These are phyloP conservation scores for Sebastes oblongus DNA, from an alignment of 2,797 vertebrate species.

Conservation along the genomic window DNA sequence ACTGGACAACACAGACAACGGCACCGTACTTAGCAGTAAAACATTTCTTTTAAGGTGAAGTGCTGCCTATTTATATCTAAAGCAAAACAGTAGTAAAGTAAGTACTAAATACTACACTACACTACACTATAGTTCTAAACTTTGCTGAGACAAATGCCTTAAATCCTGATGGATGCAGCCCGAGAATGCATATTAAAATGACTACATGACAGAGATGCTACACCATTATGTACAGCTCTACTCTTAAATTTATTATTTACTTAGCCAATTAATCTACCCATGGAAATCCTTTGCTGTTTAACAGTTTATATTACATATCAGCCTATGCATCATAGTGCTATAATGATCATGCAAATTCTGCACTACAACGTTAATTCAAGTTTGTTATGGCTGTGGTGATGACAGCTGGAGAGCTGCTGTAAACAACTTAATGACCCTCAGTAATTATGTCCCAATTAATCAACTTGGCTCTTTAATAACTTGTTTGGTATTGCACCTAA, in stretches of 20 bases:
- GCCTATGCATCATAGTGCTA: slow-evolving; percentile 21
- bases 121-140: neutral
- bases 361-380: slow-evolving; percentile 5
- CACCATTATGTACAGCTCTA: neutral
- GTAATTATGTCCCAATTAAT: slow-evolving; percentile 53
- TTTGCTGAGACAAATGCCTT: neutral
- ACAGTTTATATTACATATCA: slow-evolving; percentile 32
- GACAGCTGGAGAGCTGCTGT: slow-evolving; percentile 33
- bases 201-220: neutral
- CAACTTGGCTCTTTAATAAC: slow-evolving; percentile 32
- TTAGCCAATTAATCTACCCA: neutral
- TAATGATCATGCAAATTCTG: slow-evolving; percentile 24
- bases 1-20: neutral
- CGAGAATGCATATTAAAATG: neutral
- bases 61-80: slow-evolving; percentile 4
- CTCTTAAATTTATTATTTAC: neutral
- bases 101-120: neutral
- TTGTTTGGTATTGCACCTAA: neutral
- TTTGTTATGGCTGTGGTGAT: neutral
- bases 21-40: too few species aligned
- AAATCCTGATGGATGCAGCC: neutral
- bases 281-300: neutral
- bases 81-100: neutral
- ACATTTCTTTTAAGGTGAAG: neutral
- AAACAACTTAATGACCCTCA: slow-evolving; percentile 41